Evolutionary conservation across 2,888 invertebrate genomes (phyloP), one percentile per base, ranked within the genome.

Genomic region (Ichneumon xanthorius): DNA sequence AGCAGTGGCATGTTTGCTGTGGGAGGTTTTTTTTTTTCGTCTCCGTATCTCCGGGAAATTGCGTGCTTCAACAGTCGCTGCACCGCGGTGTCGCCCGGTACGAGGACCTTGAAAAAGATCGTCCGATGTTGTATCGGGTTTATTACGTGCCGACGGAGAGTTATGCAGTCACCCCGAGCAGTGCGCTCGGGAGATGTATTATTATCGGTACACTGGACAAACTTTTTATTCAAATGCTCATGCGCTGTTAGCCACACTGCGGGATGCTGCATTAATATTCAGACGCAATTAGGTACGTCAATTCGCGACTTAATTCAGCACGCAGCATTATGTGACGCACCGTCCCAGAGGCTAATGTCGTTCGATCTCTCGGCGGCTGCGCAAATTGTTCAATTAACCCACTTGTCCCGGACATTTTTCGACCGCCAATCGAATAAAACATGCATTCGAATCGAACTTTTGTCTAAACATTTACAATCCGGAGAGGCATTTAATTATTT

Each of bases 211-310:
- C 11, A 50, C 19, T 53, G 71, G 71, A 71, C 71, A 82, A 82
- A 83, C 83, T 75, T 68, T 79, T 70, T 61, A 63, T 79, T 73
- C 72, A 16, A 67, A 45, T 55, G 30, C 14, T 50, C 75, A 26
- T 76, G 67, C 33, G 33, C 33, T 33, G 6, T 33, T 33, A 33
- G 5, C 33, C 1, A 33, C 33, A 33, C 33, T 6, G 33, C 7
- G 6, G 33, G 33, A 33, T 33, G n/a, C 6, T 30, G 30, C 68
- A 75, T 75, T 75, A 63, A 40, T 70, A 79, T 83, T 70, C 73
- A 73, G 71, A 82, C 82, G 82, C 70, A 78, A 82, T 82, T 82
- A n/a, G 77, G 58, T 71, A 63, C 76, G 81, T 76, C 76, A 76
- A 55, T 67, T 55, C 71, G 16, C 26, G 11, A 22, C 22, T 16